These are phyloP conservation scores for Congeria kusceri DNA, from an alignment of 2,888 invertebrate genomes.

Conservation along the genomic window DNA sequence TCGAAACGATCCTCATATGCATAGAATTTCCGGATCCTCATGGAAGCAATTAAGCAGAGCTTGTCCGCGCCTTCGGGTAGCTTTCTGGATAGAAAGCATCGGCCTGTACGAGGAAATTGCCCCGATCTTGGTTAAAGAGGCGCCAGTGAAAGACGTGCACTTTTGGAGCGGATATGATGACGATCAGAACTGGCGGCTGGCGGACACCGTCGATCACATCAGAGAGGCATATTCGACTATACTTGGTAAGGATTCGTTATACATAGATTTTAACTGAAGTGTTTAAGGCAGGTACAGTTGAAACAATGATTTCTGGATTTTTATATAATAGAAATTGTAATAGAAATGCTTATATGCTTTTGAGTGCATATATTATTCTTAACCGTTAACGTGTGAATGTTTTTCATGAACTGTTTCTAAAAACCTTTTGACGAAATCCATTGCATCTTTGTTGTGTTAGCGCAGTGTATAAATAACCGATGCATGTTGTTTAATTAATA, in stretches of 20 bases:
- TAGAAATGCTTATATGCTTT: no score
- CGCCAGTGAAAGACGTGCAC: slow-evolving; percentile 75
- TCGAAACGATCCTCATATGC: slow-evolving; percentile 76
- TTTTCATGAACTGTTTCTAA: no score
- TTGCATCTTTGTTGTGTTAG: no score
- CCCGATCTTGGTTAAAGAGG: slow-evolving; percentile 71
- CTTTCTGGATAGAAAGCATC: slow-evolving; percentile 77
- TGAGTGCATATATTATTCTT: no score
- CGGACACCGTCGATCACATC: slow-evolving; percentile 69
- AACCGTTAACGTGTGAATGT: no score
- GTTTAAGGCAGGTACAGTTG: no score
- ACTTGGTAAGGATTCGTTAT: slow-evolving; percentile 68
- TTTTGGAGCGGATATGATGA: slow-evolving; percentile 80
- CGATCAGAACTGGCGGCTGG: slow-evolving; percentile 73
- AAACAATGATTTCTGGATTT: no score
- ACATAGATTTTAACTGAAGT: no score
- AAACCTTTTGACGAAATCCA: no score
- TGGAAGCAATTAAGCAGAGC: slow-evolving; percentile 69
- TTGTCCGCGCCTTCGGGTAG: slow-evolving; percentile 72
- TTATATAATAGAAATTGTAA: no score
- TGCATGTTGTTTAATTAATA: no score
- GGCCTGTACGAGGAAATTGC: slow-evolving; percentile 65
- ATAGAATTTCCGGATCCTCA: slow-evolving; percentile 67
- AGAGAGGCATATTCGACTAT: slow-evolving; percentile 54
- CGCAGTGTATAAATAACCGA: no score